These are phyloP conservation scores for Pogonocichla stellata DNA, from an alignment of 2,113 vertebrate genomes.

Conservation along the genomic window DNA sequence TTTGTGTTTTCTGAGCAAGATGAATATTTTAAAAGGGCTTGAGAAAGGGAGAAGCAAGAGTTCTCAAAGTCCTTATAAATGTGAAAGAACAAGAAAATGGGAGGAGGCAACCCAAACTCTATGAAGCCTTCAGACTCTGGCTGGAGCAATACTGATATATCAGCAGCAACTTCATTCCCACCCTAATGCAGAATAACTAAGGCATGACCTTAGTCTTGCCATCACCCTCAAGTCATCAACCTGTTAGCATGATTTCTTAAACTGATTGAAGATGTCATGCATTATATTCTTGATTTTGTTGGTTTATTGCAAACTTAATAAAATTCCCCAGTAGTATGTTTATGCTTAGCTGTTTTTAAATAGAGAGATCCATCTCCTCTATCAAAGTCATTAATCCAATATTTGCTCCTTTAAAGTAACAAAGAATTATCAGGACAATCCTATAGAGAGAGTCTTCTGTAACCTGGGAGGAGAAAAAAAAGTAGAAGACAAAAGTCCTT, in stretches of 20 bases:
- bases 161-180: neutral
- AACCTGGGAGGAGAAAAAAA: neutral
- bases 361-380: neutral
- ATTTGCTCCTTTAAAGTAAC: neutral
- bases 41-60: neutral
- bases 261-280: neutral
- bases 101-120: neutral
- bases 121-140: neutral
- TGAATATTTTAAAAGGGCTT: neutral
- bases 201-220: neutral
- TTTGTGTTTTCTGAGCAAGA: neutral
- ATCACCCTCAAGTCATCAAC: neutral
- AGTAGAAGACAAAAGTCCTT: neutral
- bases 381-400: neutral
- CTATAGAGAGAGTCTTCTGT: neutral
- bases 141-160: neutral
- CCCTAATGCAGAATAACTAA: neutral
- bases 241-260: neutral
- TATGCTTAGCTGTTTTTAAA: neutral
- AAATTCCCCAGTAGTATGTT: neutral
- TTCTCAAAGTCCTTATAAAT: neutral
- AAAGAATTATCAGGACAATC: neutral
- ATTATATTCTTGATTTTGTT: neutral
- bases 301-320: neutral
- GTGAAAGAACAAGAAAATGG: neutral